These are phyloP conservation scores for Ranitomeya imitator DNA, from an alignment of 2,113 vertebrate genomes.

Conservation along the genomic window DNA sequence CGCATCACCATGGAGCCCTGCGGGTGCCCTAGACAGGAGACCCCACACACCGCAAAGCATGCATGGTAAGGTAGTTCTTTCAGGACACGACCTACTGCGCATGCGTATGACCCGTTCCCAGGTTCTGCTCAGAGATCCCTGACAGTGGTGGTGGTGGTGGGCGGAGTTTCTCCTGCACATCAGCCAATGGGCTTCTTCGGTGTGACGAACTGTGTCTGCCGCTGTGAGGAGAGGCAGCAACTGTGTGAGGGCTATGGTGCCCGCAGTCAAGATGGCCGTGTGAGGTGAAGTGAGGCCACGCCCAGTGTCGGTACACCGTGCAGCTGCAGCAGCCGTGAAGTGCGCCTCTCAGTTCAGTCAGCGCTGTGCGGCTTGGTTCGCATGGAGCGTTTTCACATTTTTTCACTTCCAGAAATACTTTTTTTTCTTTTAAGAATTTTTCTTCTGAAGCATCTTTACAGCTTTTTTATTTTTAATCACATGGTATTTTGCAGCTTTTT, in stretches of 20 bases:
- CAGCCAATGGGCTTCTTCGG: background rate
- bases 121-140: background rate
- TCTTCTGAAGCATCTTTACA: too few species aligned
- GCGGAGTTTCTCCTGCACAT: background rate
- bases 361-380: too few species aligned
- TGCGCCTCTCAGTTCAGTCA: too few species aligned
- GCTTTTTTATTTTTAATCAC: too few species aligned
- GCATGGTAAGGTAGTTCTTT: background rate
- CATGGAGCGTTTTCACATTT: too few species aligned
- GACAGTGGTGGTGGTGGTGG: background rate
- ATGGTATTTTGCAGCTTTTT: too few species aligned
- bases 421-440: too few species aligned
- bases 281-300: too few species aligned
- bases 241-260: background rate
- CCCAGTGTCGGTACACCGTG: too few species aligned
- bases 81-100: background rate
- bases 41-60: background rate
- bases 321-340: too few species aligned
- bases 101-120: background rate
- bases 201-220: background rate
- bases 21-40: background rate
- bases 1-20: background rate
- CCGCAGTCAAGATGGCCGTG: background rate
- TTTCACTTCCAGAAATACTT: too few species aligned
- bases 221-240: background rate